These are phyloP conservation scores for Macropus fuliginosus DNA, from an alignment of 2,797 vertebrate species.

Conservation along the genomic window DNA sequence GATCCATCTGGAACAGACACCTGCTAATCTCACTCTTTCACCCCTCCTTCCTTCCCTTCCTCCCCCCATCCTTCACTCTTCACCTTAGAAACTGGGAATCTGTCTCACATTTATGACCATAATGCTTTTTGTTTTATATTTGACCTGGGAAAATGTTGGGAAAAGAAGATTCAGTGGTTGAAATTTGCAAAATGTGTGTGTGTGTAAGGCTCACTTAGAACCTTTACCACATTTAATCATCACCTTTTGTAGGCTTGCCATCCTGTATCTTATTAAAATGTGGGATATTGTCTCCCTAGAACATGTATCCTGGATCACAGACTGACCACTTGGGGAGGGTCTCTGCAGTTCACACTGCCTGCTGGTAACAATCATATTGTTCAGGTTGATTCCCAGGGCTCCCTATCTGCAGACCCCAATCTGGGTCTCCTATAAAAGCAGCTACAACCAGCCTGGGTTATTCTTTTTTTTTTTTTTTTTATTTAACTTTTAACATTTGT, in stretches of 20 bases:
- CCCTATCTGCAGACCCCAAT: background rate
- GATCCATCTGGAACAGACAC: slow-evolving; percentile 79
- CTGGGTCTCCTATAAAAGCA: background rate
- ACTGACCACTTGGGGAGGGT: background rate
- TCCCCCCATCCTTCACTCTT: background rate
- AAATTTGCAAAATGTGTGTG: background rate
- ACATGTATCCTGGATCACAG: background rate
- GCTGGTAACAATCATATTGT: background rate
- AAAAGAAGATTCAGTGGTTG: background rate
- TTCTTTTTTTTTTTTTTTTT: no score
- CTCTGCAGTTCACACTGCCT: background rate
- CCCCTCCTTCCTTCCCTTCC: background rate
- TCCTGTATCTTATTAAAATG: background rate
- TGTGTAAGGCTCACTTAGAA: background rate
- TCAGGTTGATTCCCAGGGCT: background rate
- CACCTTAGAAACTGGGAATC: background rate
- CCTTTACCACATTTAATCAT: background rate
- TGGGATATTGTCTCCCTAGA: background rate
- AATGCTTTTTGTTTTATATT: background rate
- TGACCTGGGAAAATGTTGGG: background rate
- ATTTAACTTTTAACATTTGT: no score
- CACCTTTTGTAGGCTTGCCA: background rate
- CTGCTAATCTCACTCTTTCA: slow-evolving; percentile 67
- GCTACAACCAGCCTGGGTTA: background rate
- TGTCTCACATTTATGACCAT: background rate